Evolutionary conservation across 2,888 invertebrate genomes (phyloP).

Genomic region (Timema podura): DNA sequence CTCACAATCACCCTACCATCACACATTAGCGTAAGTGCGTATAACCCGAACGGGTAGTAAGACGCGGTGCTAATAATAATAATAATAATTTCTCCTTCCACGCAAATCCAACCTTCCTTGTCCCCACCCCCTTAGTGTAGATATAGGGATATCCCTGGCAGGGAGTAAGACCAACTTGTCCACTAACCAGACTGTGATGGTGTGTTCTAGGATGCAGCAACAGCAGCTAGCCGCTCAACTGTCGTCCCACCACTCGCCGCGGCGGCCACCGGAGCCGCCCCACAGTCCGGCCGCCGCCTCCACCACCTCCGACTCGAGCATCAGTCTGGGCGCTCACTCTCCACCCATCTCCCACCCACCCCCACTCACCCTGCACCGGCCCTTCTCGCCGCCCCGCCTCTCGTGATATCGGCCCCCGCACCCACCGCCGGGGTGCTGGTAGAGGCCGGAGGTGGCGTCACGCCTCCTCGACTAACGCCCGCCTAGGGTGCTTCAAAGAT

Average conservation of each 20-base stretch:
- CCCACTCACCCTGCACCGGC: conserved; percentile 37
- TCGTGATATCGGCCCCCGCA: conserved; percentile 37
- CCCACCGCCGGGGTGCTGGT: conserved; percentile 32
- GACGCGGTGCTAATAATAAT: no score
- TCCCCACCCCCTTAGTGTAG: no score
- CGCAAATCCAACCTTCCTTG: no score
- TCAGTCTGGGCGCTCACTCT: conserved; percentile 34
- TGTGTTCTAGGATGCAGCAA: conserved; percentile 39
- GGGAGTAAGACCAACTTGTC: no score
- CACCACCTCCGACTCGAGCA: conserved; percentile 37
- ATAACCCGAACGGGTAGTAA: no score
- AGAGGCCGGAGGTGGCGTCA: conserved; percentile 5
- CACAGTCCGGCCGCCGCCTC: conserved; percentile 36
- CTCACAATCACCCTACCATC: no score
- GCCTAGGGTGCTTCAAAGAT: no score
- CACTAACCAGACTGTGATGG: no score
- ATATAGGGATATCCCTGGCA: no score
- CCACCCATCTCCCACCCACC: conserved; percentile 34
- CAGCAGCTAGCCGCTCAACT: conserved; percentile 40
- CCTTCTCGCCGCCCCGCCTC: conserved; percentile 36
- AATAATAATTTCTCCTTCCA: no score
- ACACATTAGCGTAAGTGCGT: no score
- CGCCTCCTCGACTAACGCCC: conserved; percentile 1
- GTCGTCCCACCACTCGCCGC: conserved; percentile 29
- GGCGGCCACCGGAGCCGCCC: conserved; percentile 32